These are phyloP conservation scores for Ariolimax columbianus DNA, from an alignment of 2,888 invertebrate genomes.

Conservation along the genomic window DNA sequence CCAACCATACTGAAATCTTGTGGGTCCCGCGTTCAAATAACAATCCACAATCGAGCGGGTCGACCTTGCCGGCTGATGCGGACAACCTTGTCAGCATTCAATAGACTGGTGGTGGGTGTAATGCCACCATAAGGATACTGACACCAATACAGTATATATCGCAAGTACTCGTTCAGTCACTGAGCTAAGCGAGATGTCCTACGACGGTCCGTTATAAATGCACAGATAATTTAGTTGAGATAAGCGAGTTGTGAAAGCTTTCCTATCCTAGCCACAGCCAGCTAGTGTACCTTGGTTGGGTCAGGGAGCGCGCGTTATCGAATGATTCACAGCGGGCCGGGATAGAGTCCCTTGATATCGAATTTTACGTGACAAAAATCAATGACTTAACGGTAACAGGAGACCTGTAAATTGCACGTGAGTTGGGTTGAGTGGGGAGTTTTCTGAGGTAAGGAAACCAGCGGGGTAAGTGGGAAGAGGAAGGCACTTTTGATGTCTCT, in stretches of 20 bases:
- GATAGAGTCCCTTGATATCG: slow-evolving; percentile 27
- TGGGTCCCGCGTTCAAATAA: neutral
- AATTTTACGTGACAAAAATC: slow-evolving; percentile 4
- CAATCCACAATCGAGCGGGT: neutral
- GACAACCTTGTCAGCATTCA: neutral
- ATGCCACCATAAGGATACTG: no score
- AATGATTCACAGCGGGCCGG: neutral
- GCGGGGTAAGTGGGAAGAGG: neutral
- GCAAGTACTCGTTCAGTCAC: no score
- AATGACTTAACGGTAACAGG: neutral
- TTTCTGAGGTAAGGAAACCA: neutral
- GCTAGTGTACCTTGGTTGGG: no score
- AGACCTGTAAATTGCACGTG: slow-evolving; percentile 6
- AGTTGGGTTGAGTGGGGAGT: neutral
- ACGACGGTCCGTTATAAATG: no score
- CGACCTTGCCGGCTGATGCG: neutral
- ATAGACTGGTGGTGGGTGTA: no score
- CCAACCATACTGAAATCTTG: neutral
- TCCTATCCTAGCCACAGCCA: no score
- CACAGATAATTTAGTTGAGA: no score
- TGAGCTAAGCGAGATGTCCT: no score
- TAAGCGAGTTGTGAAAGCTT: no score
- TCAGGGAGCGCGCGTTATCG: neutral
- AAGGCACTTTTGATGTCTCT: neutral
- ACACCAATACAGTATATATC: no score